Evolutionary conservation across 92 coral and sea anemone genomes (phyloP), one percentile per base, ranked within the genome.

Genomic region (Parazoanthus darwini): DNA sequence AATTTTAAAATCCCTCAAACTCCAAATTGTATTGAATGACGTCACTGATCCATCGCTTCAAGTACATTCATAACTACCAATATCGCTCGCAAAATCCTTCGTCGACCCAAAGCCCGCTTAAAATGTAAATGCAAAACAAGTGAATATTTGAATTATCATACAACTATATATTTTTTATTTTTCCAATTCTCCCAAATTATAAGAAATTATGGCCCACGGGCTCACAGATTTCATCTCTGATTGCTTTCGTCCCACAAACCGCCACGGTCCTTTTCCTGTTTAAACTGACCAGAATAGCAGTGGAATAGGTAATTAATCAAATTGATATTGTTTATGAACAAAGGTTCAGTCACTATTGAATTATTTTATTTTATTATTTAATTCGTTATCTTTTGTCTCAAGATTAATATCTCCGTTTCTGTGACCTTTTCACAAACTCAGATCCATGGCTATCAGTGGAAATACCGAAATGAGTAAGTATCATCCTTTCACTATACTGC

Each of bases 41-140:
- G n/a, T n/a, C n/a, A n/a, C n/a, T n/a, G n/a, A n/a, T n/a, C n/a
- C n/a, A n/a, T n/a, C n/a, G 63, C 33, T 35, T 79, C 59, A 79
- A 79, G 83, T 79, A 50, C 83, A 33, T 79, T 79, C 67, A 50
- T 26, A 79, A 35, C 44, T 77, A 44, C 44, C 29, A 10, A 11
- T 50, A 51, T 26, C 25, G 70, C 22, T 26, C 44, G 13, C 68
- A 11, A 11, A 50, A 51, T 15, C n/a, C 33, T n/a, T 23, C 33
- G 83, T 38, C 20, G 48, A 54, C 37, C 42, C 6, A 39, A 39
- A 39, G 42, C 4, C 0, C 42, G 42, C 42, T 79, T 33, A 37
- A 3, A 26, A 79, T 79, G 83, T 79, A 35, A 79, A 79, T 65
- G 15, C 54, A 23, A 25, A 78, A 16, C 81, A 25, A 50, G 3